Conservation (phyloP, 2,797 vertebrate species). For the Gymnocypris eckloni region DNA sequence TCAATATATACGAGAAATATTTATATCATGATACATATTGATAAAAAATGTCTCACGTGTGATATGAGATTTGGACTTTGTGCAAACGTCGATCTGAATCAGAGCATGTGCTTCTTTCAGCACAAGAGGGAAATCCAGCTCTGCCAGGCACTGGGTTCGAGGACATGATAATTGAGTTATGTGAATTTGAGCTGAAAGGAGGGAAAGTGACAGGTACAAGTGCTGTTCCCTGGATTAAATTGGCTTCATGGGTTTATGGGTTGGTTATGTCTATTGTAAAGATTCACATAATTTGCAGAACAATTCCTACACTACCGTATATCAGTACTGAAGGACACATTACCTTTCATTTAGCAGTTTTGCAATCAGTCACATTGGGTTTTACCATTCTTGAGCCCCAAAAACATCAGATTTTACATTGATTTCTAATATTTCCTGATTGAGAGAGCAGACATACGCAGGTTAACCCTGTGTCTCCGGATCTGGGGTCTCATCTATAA, state of each 20-base stretch:
- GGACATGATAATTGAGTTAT: constrained; percentile 47
- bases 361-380: not conserved
- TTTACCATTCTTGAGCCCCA: too few relatives aligned
- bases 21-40: not conserved
- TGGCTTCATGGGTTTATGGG: constrained; percentile 20
- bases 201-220: constrained; percentile 37
- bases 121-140: constrained; percentile 25
- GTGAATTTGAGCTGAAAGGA: constrained; percentile 39
- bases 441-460: not conserved
- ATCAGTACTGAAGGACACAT: not conserved
- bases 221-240: constrained; percentile 28
- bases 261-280: constrained; percentile 4
- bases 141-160: constrained; percentile 45
- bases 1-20: not conserved
- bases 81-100: not conserved
- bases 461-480: not conserved
- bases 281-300: constrained; percentile 13
- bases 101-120: constrained; percentile 21
- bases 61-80: not conserved
- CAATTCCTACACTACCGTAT: not conserved
- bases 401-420: not conserved
- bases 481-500: too few relatives aligned
- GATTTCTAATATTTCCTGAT: not conserved
- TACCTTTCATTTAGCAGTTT: not conserved
- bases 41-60: not conserved